Base-by-base conservation (phyloP, 2,888 invertebrate genomes). In the Stenotaenia linearis region DNA sequence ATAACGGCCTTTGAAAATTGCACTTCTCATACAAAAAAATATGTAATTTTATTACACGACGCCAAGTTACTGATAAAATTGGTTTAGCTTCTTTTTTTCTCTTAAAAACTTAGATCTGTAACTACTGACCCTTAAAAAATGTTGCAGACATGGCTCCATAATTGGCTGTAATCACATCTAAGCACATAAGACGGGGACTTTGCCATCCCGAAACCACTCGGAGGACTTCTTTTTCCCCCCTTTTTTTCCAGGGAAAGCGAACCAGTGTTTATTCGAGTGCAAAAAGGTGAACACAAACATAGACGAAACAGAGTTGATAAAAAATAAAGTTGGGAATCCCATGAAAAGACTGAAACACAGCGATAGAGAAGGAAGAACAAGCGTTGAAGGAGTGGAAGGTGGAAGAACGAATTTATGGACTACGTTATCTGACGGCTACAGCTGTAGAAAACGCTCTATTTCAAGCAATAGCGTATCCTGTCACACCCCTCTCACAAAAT, bases 391-490 rank as follows among this genome's bases (percentile, higher is more conserved):
- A 28, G 69, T 15, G n/a, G 45, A n/a, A 40, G 50, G 50, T 18
- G 69, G n/a, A 69, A n/a, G 28, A 69, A 28, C 69, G 69, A 69
- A 69, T 69, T 69, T 69, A 69, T 69, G 69, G 69, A 69, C 69
- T 69, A 69, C 69, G 69, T 69, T 69, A 69, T 69, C 69, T 25
- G 69, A 69, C 69, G 69, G 69, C 69, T 69, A 69, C 69, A 69
- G 69, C 69, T 69, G 69, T 69, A 69, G 69, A 69, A 69, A 69
- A 28, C 69, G 69, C 69, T 69, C 28, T 69, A 69, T 69, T 69
- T 69, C 69, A 69, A 69, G 69, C 69, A 69, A 28, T n/a, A 69
- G 69, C 69, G 69, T 69, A 23, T 28, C 69, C 69, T 69, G 69
- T 69, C 69, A 69, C 25, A 69, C 25, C 15, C 15, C 69, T 23